Percentiles rank a stretch among this genome's conserved stretches.
Conservation (phyloP, 2,113 vertebrate genomes). For the Taxidea taxus region DNA sequence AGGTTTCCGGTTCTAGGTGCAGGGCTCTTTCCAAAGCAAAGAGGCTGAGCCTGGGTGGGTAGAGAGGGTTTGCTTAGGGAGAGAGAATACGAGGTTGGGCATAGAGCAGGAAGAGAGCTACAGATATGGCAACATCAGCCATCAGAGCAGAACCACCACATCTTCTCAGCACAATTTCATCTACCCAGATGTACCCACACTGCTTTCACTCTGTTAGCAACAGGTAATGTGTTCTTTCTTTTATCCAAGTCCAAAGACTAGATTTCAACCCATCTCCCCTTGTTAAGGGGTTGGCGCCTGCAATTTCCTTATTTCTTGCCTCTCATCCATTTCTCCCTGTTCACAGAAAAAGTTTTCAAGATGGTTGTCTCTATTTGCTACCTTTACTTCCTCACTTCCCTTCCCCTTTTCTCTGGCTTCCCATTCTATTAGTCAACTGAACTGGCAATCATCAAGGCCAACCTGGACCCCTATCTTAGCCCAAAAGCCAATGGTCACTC, state of each 20-base stretch:
- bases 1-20: background rate
- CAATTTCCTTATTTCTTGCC: background rate
- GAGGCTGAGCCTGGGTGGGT: background rate
- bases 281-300: background rate
- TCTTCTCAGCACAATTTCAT: background rate
- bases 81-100: background rate
- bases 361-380: background rate
- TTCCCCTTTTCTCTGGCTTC: background rate
- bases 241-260: background rate
- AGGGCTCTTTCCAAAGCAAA: background rate
- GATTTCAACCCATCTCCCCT: background rate
- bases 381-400: background rate
- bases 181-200: background rate
- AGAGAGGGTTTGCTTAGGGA: background rate
- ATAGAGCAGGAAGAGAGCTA: background rate
- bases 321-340: background rate
- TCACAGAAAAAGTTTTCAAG: background rate
- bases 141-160: background rate
- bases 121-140: background rate
- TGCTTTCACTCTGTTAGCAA: background rate
- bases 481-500: background rate
- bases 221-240: background rate
- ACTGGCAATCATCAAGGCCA: background rate
- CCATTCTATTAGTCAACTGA: background rate
- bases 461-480: background rate